Evolutionary conservation across 2,113 vertebrate species (phyloP).

Genomic region (Pavo muticus): DNA sequence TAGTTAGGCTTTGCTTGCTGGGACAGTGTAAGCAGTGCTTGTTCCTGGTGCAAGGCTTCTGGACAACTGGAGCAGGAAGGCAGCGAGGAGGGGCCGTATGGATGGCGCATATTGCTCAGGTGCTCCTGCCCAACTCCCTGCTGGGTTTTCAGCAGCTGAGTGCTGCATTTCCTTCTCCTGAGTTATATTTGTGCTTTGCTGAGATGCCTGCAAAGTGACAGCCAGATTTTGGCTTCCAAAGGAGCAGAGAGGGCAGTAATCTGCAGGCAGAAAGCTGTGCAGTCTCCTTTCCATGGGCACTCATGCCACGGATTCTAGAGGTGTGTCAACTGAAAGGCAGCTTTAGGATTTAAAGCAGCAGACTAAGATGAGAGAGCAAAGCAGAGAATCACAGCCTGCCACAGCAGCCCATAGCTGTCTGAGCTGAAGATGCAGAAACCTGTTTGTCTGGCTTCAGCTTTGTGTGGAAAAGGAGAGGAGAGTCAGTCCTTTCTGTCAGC

Average conservation of each 20-base stretch:
- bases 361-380: background rate
- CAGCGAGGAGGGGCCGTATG: background rate
- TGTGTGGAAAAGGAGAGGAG: background rate
- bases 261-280: background rate
- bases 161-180: background rate
- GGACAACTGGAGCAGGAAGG: background rate
- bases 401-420: background rate
- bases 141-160: background rate
- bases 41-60: background rate
- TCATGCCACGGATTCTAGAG: background rate
- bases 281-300: background rate
- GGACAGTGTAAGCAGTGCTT: background rate
- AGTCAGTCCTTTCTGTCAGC: background rate
- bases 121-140: background rate
- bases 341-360: background rate
- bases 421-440: background rate
- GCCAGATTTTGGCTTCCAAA: background rate
- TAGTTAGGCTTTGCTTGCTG: conserved; percentile 34
- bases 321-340: background rate
- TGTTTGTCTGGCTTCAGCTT: conserved; percentile 23
- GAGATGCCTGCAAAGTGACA: background rate
- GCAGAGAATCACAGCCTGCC: background rate
- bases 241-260: background rate
- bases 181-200: background rate
- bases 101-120: background rate